phyloP scores from a whole-genome alignment of 1,140 invertebrate genomes.

The Drosophila truncata region DNA sequence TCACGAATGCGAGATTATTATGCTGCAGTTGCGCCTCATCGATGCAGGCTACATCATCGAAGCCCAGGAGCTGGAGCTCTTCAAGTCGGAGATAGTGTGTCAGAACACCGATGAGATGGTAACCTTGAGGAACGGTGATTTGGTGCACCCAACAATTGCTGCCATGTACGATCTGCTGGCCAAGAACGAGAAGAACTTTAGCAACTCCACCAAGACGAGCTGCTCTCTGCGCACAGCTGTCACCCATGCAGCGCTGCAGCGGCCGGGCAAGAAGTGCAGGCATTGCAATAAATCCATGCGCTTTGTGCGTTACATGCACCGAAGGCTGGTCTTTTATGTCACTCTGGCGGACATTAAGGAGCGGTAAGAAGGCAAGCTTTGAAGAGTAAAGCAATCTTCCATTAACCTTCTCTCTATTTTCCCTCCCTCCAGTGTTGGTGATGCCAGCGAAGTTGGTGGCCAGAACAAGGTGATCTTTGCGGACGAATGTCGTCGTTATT shows the following conservation, averaged over 20 bases:
- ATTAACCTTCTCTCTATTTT: neutral
- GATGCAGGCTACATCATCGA: constrained; percentile 91
- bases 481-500: constrained; percentile 89
- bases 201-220: constrained; percentile 86
- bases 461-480: constrained; percentile 86
- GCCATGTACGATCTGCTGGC: constrained; percentile 62
- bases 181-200: constrained; percentile 56
- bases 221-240: constrained; percentile 88
- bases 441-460: constrained; percentile 42
- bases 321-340: constrained; percentile 87
- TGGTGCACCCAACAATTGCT: constrained; percentile 74
- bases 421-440: constrained; percentile 36
- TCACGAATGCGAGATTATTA: constrained; percentile 88
- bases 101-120: constrained; percentile 70
- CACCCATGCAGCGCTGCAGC: constrained; percentile 87
- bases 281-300: constrained; percentile 88
- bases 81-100: constrained; percentile 85
- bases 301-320: constrained; percentile 88
- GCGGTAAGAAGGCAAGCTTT: constrained; percentile 39
- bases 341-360: constrained; percentile 84
- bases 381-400: neutral
- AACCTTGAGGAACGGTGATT: constrained; percentile 66
- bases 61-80: constrained; percentile 89
- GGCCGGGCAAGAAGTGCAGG: constrained; percentile 87
- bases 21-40: constrained; percentile 91